phyloP scores from a whole-genome alignment of 2,113 vertebrate genomes.

The Chrysemys picta region DNA sequence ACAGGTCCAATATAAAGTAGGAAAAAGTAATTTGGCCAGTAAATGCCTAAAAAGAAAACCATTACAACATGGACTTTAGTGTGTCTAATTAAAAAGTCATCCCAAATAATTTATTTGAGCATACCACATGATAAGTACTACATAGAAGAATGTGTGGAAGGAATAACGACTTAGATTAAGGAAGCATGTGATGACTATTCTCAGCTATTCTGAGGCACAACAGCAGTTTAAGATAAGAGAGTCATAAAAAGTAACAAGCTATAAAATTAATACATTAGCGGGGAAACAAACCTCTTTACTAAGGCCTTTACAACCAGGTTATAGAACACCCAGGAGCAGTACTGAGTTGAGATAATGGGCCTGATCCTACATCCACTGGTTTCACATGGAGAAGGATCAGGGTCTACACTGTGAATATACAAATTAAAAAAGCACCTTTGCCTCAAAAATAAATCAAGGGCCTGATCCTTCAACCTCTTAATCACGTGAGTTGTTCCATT shows the following conservation, averaged over 20 bases:
- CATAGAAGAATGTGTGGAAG: neutral
- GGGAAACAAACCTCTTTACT: neutral
- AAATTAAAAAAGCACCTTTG: neutral
- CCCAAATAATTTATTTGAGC: neutral
- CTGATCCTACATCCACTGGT: neutral
- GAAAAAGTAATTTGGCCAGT: neutral
- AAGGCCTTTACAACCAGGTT: neutral
- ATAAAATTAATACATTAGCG: neutral
- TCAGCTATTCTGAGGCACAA: neutral
- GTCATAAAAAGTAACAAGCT: neutral
- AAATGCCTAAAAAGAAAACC: neutral
- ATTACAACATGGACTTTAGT: neutral
- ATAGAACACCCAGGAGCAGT: neutral
- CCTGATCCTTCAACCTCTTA: neutral
- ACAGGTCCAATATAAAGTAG: neutral
- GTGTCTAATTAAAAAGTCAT: neutral
- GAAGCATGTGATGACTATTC: neutral
- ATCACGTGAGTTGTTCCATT: neutral
- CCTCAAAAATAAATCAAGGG: neutral
- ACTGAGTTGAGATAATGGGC: neutral
- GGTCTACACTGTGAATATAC: neutral
- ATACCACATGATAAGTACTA: rapidly evolving
- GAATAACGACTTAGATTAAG: neutral
- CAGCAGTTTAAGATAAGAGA: neutral
- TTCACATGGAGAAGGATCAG: neutral